Evolutionary conservation across 1,140 invertebrate genomes (phyloP).

Genomic region (Cotesia typhae): DNA sequence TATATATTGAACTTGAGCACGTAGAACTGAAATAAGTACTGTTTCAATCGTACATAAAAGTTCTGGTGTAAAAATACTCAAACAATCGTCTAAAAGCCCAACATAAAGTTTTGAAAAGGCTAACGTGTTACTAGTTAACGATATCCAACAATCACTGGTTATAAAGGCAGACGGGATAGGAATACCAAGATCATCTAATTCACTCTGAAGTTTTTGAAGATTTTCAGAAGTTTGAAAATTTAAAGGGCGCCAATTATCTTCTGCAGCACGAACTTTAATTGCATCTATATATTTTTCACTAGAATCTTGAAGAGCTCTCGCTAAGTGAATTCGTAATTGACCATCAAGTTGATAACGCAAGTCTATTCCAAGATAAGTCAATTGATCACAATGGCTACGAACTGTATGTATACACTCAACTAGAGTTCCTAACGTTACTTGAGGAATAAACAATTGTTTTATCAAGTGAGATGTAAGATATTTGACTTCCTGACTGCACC

Average conservation of each 20-base stretch:
- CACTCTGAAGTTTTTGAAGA: conserved; percentile 61
- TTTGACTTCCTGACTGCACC: conserved; percentile 88
- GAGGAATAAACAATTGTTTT: conserved; percentile 92
- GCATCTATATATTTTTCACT: conserved; percentile 80
- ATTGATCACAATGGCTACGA: conserved; percentile 78
- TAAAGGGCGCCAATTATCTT: conserved; percentile 78
- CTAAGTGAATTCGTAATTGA: conserved; percentile 75
- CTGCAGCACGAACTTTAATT: conserved; percentile 73
- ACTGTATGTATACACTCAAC: conserved; percentile 87
- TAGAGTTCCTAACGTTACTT: conserved; percentile 82
- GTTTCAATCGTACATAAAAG: conserved; percentile 72
- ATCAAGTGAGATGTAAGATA: conserved; percentile 82
- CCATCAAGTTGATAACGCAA: conserved; percentile 85
- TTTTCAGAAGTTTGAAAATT: conserved; percentile 72
- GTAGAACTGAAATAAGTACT: conserved; percentile 72
- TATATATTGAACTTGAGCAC: conserved; percentile 73
- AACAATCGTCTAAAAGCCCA: conserved; percentile 73
- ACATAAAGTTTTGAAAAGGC: conserved; percentile 76
- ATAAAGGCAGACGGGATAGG: conserved; percentile 50
- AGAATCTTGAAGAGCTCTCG: conserved; percentile 71
- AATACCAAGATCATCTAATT: conserved; percentile 65
- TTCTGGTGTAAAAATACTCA: conserved; percentile 74
- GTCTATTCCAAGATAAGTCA: conserved; percentile 79
- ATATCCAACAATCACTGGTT: conserved; percentile 73
- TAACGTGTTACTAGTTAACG: conserved; percentile 75